Percentiles rank a stretch among this genome's conserved stretches.
Evolutionary conservation across 35 echinoderm and acorn worm species (phyloP).

Genomic region (Anneissia japonica): DNA sequence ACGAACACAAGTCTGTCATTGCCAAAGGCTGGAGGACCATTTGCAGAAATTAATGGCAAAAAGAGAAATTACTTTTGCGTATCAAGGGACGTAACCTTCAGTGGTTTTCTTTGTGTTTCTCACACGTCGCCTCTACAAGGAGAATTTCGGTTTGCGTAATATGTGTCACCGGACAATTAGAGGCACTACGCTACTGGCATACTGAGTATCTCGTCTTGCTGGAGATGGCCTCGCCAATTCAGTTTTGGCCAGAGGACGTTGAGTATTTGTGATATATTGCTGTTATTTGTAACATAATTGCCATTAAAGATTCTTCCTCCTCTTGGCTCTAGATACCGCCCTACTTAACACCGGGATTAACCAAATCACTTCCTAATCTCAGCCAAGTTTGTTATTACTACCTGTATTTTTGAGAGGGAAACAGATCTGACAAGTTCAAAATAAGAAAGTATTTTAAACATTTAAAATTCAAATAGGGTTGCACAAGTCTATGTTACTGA

Average conservation of each 20-base stretch:
- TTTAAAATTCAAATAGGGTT: no score
- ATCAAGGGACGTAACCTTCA: neutral
- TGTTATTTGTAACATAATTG: neutral
- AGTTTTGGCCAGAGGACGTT: neutral
- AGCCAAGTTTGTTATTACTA: neutral
- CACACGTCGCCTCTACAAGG: neutral
- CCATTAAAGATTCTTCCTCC: neutral
- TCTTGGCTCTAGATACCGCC: neutral
- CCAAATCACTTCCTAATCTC: neutral
- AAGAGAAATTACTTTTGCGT: neutral
- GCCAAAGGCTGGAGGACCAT: neutral
- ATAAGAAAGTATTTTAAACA: no score
- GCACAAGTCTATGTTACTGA: no score
- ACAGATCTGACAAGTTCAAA: no score
- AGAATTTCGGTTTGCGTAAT: neutral
- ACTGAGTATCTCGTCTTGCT: neutral
- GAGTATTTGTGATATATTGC: neutral
- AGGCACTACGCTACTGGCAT: neutral
- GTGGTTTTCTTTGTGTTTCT: neutral
- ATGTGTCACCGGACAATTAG: neutral
- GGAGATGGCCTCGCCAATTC: neutral
- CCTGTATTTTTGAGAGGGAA: no score
- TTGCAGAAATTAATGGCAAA: conserved; percentile 1
- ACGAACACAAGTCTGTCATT: neutral
- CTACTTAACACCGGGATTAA: neutral